Evolutionary conservation across 1,140 invertebrate species (phyloP), one percentile per base, ranked within the genome.

Genomic region (Adoxophyes honmai): DNA sequence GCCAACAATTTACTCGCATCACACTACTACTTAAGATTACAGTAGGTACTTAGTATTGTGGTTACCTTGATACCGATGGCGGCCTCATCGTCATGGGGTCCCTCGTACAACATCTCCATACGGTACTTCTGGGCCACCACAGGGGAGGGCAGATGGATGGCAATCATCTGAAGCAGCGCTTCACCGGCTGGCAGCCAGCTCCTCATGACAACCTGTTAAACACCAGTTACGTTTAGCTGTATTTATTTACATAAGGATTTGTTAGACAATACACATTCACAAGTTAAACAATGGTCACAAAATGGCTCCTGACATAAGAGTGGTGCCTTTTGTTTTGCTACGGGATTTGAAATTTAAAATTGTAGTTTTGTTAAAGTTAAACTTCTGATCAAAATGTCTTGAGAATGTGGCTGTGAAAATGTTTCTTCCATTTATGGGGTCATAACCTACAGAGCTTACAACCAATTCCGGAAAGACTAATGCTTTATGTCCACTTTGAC

Each of bases 141-240:
- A 36, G 99, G 99, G 18, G 98, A 99, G 62, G 99, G 99, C 79
- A 99, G 91, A 88, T 99, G 98, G 83, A 99, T 99, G 87, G 98
- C 97, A 91, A 99, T 99, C 99, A 99, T 99, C 92, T 99, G 98
- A 93, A 99, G 96, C 71, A 99, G 90, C 83, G 98, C 97, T 90
- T 99, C 98, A 77, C 99, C 99, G 91, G 98, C 99, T 59, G 98
- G 98, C 79, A 99, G 91, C 99, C 99, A 99, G 53, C 96, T 97
- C 80, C 98, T 94, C 98, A 99, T 99, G 33, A 99, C 96, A 73
- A 98, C 95, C 92, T 93, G 60, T 5, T 78, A 61, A 60, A 70
- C 56, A 66, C 48, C 34, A n/a, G n/a, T n/a, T n/a, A n/a, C n/a
- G n/a, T n/a, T n/a, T n/a, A n/a, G n/a, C n/a, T n/a, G n/a, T n/a